Evolutionary conservation across 1,140 invertebrate genomes (phyloP), one percentile per base, ranked within the genome.

Genomic region (Stegodyphus mimosarum): DNA sequence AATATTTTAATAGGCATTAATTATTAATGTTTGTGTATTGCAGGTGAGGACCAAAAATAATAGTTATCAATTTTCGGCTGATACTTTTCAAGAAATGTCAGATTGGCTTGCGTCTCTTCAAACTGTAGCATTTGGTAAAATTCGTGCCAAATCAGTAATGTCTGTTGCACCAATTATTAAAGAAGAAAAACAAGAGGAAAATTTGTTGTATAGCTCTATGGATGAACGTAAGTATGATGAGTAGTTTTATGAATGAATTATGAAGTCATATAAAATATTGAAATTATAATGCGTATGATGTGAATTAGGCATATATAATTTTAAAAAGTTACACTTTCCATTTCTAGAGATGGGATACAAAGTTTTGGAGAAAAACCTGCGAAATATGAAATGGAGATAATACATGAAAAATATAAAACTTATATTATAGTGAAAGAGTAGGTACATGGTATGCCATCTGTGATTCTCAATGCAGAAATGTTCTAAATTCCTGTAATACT

Each of bases 191-290:
- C 94, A 96, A 91, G 95, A 96, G 91, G 95, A 96, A 88, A 96
- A 96, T 90, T 95, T 96, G 90, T 90, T 96, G 4, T 96, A 96
- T 88, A 96, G 95, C 87, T 94, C 95, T 73, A 91, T 96, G 60
- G 80, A 83, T 86, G 76, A 79, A 55, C 87, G 88, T 88, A 73
- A 88, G 83, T 81, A 55, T 49, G 11, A 51, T 60, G 3, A 33
- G 33, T 33, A 33, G 33, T 33, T 13, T 11, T 63, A 63, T 13
- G 10, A 13, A 11, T 63, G n/a, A 13, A 13, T n/a, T 63, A 63
- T 13, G 60, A 13, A 13, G 60, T 13, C n/a, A 2, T 63, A 13
- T 63, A n/a, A 63, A n/a, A 63, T 63, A n/a, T 63, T 13, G n/a
- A 63, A 63, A 63, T 63, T 63, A 33, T 33, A 33, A 33, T 33